phyloP scores from a whole-genome alignment of 1,140 invertebrate species.

The Nephotettix cincticeps region DNA sequence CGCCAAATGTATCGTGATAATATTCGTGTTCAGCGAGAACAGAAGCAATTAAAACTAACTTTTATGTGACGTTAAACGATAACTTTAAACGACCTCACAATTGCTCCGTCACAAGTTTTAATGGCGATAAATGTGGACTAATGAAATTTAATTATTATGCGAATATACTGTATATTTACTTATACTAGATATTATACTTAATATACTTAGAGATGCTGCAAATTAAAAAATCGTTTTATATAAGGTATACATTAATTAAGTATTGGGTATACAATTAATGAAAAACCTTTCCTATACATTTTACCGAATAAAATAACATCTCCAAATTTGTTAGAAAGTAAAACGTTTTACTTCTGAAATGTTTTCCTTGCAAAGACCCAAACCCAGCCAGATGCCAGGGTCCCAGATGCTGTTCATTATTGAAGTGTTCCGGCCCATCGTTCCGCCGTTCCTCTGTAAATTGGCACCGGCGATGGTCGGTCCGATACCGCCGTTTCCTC shows the following conservation, averaged over 20 bases:
- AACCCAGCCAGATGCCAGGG: background rate
- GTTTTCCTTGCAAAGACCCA: background rate
- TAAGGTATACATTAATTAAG: no score
- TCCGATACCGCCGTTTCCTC: background rate
- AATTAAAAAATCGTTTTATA: no score
- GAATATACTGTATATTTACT: no score
- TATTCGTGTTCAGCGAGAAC: background rate
- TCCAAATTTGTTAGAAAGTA: background rate
- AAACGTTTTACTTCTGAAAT: background rate
- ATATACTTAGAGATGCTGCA: no score
- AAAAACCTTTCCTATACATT: no score
- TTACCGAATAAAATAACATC: no score
- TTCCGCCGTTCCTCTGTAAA: background rate
- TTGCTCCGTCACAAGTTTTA: no score
- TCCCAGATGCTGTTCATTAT: constrained; percentile 15
- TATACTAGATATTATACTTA: no score
- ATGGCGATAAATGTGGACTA: no score
- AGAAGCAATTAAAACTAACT: background rate
- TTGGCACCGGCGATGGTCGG: constrained; percentile 2
- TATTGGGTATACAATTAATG: no score
- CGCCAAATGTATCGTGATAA: no score
- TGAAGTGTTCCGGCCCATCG: constrained; percentile 18
- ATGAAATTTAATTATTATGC: no score
- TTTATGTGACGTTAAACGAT: background rate
- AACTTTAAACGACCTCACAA: background rate